Base-by-base conservation (phyloP, 92 coral and sea anemone species). In the Chrysogorgia sp. region DNA sequence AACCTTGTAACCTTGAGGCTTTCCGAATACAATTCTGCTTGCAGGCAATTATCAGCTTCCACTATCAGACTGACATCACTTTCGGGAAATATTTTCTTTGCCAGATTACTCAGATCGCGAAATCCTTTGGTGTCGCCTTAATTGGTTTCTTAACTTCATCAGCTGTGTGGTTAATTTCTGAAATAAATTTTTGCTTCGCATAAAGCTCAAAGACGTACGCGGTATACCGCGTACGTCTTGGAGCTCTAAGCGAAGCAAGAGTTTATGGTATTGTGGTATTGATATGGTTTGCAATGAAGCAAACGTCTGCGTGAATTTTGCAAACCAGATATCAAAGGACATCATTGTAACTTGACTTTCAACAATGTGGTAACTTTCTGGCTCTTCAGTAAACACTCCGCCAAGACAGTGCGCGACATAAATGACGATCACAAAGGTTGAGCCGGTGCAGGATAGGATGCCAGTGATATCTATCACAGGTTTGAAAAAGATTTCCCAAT, bases 401-500 rank as follows among this genome's bases (percentile, higher is more conserved):
- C 83, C 83, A 24, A 0, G 83, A 6, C 83, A 79, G 45, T 48
- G 47, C 22, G 63, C 64, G 26, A 79, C 34, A 30, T 23, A 48
- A 29, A 79, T 45, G 24, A 79, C 76, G 29, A 79, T 65, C n/a
- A 79, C 83, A 65, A 63, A 65, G 29, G 28, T 79, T 10, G 29
- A 23, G 31, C 9, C n/a, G n/a, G n/a, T n/a, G n/a, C n/a, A n/a
- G 53, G 19, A 79, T 63, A 17, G 19, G 72, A 24, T 20, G n/a
- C n/a, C n/a, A 7, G 45, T 45, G n/a, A 17, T n/a, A 71, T 82
- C 86, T 19, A 28, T 28, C 49, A 82, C 86, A 59, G 81, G 56
- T 62, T 82, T 76, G 37, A 82, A 82, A 49, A 50, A 52, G 41
- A 82, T 82, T 20, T 82, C 86, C 86, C 86, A 82, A 35, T 69